A percentile compares a stretch with the other conserved stretches of the same genome.
Conservation (phyloP, 2,888 invertebrate species). For the Drosophila meridionalis region DNA sequence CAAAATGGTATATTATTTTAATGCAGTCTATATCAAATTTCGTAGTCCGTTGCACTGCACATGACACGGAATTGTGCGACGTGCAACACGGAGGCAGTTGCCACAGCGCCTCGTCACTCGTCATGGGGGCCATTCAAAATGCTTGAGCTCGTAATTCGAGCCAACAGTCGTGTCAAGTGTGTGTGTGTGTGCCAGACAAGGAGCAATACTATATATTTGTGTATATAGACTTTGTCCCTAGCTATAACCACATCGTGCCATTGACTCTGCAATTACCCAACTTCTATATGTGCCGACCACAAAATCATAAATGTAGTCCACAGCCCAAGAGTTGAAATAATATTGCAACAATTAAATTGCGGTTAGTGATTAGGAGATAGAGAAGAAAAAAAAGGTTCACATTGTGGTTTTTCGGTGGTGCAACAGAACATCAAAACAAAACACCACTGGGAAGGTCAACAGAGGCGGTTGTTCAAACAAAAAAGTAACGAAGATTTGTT, state of each 20-base stretch:
- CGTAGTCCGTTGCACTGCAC: slow-evolving; percentile 41
- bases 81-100: slow-evolving; percentile 28
- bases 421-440: slow-evolving; percentile 11
- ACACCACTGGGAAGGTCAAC: slow-evolving; percentile 24
- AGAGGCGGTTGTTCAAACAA: slow-evolving; percentile 29
- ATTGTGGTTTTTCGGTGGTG: slow-evolving; percentile 43
- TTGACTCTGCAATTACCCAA: slow-evolving; percentile 45
- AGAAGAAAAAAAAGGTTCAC: slow-evolving; percentile 42
- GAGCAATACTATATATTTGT: slow-evolving; percentile 33
- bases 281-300: slow-evolving; percentile 53
- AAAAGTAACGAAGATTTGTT: not conserved
- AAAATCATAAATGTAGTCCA: slow-evolving; percentile 49
- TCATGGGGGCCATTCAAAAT: slow-evolving; percentile 51
- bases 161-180: slow-evolving; percentile 75
- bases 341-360: slow-evolving; percentile 63
- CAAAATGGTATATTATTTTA: slow-evolving; percentile 72
- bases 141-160: slow-evolving; percentile 67
- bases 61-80: slow-evolving; percentile 55
- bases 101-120: slow-evolving; percentile 51
- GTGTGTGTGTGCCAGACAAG: slow-evolving; percentile 50
- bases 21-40: slow-evolving; percentile 74
- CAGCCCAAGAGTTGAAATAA: slow-evolving; percentile 26
- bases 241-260: slow-evolving; percentile 2
- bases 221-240: slow-evolving; percentile 14
- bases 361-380: slow-evolving; percentile 59